Base-by-base conservation (phyloP, 2,113 vertebrate genomes). In the Gymnarchus niloticus region DNA sequence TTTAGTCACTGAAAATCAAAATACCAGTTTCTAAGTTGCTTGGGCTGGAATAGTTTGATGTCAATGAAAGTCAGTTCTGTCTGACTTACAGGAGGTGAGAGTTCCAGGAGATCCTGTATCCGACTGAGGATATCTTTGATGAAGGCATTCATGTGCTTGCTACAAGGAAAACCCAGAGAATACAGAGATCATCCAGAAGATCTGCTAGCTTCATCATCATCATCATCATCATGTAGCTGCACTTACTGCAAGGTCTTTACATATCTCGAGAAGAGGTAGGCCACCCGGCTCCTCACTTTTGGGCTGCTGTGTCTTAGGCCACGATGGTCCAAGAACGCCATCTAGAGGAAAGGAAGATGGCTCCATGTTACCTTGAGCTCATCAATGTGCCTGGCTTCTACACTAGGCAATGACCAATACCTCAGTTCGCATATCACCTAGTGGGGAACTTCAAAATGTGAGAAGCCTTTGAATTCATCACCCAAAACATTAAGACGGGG, bases 181-280 rank as follows among this genome's bases (percentile, higher is more conserved):
- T 10, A 8, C 86, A 56, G 17, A 86, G 3, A 56, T 3, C 21
- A 41, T 73, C 49, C 9, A 84, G 49, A 48, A 41, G 83, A 83
- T 21, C 5, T 4, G 65, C 33, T 73, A 6, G 28, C 65, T 73
- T 17, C 41, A 19, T 73, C 23, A 80, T 1, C 0, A 44, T 46
- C n/a, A n/a, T 10, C 4, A 81, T 25, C 4, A 81, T 17, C 49
- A 25, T 44, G 25, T 28, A 25, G 59, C 23, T 23, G 6, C 78
- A 96, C 98, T 97, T 93, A 99, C 98, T 98, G 96, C 85, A 99
- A 92, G 10, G 96, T 98, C 91, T 99, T 99, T 91, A 99, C 95
- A 93, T 98, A 99, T 91, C 98, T 95, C 89, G 98, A 99, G 89
- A 99, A 98, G 28, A 99, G 96, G 90, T 99, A 99, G 25, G 98